Percentiles rank a stretch among this genome's conserved stretches.
Evolutionary conservation across 2,888 invertebrate genomes (phyloP).

Genomic region (Cantharis rustica): DNA sequence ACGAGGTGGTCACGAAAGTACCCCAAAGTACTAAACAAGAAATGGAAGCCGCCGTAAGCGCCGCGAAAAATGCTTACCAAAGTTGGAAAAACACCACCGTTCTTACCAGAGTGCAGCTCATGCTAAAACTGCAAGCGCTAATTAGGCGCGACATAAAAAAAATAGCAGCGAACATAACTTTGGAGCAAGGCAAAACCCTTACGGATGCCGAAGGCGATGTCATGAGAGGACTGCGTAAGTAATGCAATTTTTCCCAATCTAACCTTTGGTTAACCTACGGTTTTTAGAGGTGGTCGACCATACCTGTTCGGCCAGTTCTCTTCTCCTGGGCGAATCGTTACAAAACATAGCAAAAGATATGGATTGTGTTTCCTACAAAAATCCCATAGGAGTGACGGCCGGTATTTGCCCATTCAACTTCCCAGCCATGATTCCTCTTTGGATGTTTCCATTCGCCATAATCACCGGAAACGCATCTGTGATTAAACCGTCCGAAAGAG

Average conservation of each 20-base stretch:
- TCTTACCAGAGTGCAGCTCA: slow-evolving; percentile 82
- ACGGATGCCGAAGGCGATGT: slow-evolving; percentile 99
- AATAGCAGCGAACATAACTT: slow-evolving; percentile 88
- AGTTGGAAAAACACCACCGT: slow-evolving; percentile 92
- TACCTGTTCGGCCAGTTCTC: slow-evolving; percentile 89
- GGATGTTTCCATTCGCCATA: slow-evolving; percentile 87
- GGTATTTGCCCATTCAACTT: slow-evolving; percentile 99
- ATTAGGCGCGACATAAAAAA: slow-evolving; percentile 87
- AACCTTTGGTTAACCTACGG: neutral
- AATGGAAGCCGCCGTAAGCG: slow-evolving; percentile 86
- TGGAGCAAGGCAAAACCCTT: slow-evolving; percentile 96
- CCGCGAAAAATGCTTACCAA: slow-evolving; percentile 75
- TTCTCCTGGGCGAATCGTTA: slow-evolving; percentile 92
- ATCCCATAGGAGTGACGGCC: slow-evolving; percentile 91
- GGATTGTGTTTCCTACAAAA: slow-evolving; percentile 92
- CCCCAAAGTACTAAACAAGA: slow-evolving; percentile 89
- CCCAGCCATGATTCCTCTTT: slow-evolving; percentile 99
- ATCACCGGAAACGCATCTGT: slow-evolving; percentile 95
- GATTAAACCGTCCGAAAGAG: slow-evolving; percentile 96
- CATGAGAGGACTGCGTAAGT: slow-evolving; percentile 93
- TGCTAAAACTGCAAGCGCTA: slow-evolving; percentile 74
- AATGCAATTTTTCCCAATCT: neutral
- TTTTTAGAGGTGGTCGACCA: slow-evolving; percentile 92
- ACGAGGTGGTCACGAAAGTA: slow-evolving; percentile 79
- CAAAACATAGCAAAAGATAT: slow-evolving; percentile 89